Conservation (phyloP, 2,888 invertebrate genomes). For the Ophion obscuratus region DNA sequence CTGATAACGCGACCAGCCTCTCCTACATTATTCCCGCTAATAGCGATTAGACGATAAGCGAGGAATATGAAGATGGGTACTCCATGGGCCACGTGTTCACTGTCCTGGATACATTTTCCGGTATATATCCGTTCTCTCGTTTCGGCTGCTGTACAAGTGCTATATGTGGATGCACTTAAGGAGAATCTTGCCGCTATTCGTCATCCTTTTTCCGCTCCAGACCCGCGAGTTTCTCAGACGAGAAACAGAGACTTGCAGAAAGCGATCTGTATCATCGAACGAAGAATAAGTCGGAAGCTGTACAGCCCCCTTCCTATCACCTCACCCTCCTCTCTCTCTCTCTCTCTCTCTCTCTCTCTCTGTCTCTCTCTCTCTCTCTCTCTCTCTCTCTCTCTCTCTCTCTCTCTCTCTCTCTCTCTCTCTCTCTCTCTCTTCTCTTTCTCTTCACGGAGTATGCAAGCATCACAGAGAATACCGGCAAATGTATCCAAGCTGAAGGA, state of each 20-base stretch:
- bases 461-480: conserved; percentile 53
- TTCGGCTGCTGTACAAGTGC: conserved; percentile 29
- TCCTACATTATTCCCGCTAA: conserved; percentile 43
- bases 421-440: no score
- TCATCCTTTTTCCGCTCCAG: conserved; percentile 29
- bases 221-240: conserved; percentile 17
- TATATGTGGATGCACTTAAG: conserved; percentile 27
- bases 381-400: neutral
- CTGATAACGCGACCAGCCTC: conserved; percentile 8
- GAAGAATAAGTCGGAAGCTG: conserved; percentile 58
- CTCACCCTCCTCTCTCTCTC: neutral
- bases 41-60: conserved; percentile 43
- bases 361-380: no score
- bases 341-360: neutral
- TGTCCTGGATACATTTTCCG: conserved; percentile 35
- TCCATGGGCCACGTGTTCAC: conserved; percentile 51
- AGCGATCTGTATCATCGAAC: conserved; percentile 21
- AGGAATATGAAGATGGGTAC: conserved; percentile 16
- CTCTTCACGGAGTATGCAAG: conserved; percentile 13
- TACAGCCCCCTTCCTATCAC: neutral
- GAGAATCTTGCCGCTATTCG: conserved; percentile 28
- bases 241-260: conserved; percentile 51
- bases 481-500: conserved; percentile 42
- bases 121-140: conserved; percentile 24
- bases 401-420: no score